These are phyloP conservation scores for Plutomurus gul DNA, from an alignment of 1,140 invertebrate genomes.

Conservation along the genomic window DNA sequence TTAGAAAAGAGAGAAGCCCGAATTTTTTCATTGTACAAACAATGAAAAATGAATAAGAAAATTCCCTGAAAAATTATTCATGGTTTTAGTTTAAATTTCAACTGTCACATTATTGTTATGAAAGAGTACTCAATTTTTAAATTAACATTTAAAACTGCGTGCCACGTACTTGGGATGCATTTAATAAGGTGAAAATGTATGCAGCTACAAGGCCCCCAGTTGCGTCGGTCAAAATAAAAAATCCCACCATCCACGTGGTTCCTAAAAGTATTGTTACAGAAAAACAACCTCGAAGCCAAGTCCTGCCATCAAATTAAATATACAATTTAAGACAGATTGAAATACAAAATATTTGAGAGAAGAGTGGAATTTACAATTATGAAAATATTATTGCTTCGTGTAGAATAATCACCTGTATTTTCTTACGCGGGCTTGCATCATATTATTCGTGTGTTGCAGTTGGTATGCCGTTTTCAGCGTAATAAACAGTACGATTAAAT, in stretches of 20 bases:
- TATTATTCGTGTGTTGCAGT: conserved; percentile 14
- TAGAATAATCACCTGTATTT: conserved; percentile 38
- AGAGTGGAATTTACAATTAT: neutral
- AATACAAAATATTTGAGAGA: neutral
- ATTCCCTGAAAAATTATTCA: conserved; percentile 32
- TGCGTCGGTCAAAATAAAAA: conserved; percentile 19
- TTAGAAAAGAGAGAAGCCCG: too few relatives aligned
- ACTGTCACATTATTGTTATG: neutral
- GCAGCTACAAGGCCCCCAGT: conserved; percentile 32
- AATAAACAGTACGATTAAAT: conserved; percentile 47
- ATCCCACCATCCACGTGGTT: conserved; percentile 49
- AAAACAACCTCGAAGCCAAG: conserved; percentile 47
- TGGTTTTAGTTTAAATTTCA: neutral
- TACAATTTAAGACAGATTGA: neutral
- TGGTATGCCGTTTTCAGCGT: conserved; percentile 51
- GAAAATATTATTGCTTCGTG: too few relatives aligned
- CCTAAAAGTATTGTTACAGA: conserved; percentile 49
- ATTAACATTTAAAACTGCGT: too few relatives aligned
- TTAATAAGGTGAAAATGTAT: conserved; percentile 49
- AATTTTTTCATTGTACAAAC: conserved; percentile 48
- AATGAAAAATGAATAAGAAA: conserved; percentile 46
- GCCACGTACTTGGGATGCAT: conserved; percentile 48
- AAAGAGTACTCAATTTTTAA: neutral
- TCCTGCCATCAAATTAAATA: neutral
- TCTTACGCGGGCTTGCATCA: neutral